These are phyloP conservation scores for Aleiodes testaceus DNA, from an alignment of 2,888 invertebrate genomes.

Conservation along the genomic window DNA sequence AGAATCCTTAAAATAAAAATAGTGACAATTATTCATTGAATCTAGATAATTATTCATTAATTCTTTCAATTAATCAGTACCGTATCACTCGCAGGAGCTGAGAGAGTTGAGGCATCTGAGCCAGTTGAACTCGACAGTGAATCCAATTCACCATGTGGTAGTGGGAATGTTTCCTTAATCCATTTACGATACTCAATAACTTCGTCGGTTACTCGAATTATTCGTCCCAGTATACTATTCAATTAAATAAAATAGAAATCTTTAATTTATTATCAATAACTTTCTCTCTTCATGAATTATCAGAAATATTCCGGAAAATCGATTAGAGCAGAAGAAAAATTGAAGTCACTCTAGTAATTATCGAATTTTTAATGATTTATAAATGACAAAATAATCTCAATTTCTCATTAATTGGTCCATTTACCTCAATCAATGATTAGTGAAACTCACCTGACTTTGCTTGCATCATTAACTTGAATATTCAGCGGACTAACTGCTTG, in stretches of 20 bases:
- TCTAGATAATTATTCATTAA: slow-evolving; percentile 19
- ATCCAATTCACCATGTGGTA: slow-evolving; percentile 65
- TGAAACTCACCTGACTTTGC: slow-evolving; percentile 70
- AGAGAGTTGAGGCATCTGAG: slow-evolving; percentile 70
- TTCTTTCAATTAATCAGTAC: slow-evolving; percentile 52
- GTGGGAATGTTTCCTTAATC: slow-evolving; percentile 76
- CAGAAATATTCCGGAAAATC: no score
- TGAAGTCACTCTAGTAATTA: no score
- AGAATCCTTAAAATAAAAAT: slow-evolving; percentile 62
- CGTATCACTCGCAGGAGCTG: slow-evolving; percentile 71
- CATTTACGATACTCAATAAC: slow-evolving; percentile 84
- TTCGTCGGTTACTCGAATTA: slow-evolving; percentile 94
- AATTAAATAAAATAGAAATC: slow-evolving; percentile 39
- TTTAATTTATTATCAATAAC: no score
- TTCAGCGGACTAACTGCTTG: slow-evolving; percentile 80
- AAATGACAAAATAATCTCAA: no score
- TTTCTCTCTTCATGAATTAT: no score
- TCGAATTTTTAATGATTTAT: not conserved
- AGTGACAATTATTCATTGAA: not conserved
- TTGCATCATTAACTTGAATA: slow-evolving; percentile 75
- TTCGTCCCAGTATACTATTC: slow-evolving; percentile 89
- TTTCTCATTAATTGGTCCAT: not conserved
- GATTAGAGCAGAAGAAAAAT: no score
- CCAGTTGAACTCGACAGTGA: slow-evolving; percentile 71
- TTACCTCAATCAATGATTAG: not conserved